A percentile compares a stretch with the other conserved stretches of the same genome.
phyloP scores from a whole-genome alignment of 1,140 invertebrate genomes.

The Odontomachus brunneus region DNA sequence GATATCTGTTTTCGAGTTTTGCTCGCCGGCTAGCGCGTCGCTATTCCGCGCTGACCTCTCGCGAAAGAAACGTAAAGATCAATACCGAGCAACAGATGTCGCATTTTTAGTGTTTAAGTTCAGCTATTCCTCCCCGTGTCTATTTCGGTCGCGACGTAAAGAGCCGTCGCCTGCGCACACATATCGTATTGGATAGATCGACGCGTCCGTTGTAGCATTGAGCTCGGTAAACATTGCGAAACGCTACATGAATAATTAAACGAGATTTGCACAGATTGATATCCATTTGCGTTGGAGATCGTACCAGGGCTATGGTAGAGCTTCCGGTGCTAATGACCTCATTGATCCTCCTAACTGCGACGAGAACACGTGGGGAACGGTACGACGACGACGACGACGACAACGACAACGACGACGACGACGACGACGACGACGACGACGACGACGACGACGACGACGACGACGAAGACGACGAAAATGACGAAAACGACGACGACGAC shows the following conservation, averaged over 20 bases:
- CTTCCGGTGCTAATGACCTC: constrained; percentile 17
- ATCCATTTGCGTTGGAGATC: constrained; percentile 22
- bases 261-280: constrained; percentile 40
- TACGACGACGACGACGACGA: background rate
- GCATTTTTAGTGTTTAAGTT: background rate
- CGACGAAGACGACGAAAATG: too few species aligned
- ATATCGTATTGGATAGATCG: background rate
- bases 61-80: background rate
- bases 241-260: constrained; percentile 31
- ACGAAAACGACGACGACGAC: too few species aligned
- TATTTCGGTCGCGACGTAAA: background rate
- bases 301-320: background rate
- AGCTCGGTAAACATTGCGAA: constrained; percentile 13
- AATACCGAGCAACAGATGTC: background rate
- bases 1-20: background rate
- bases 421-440: too few species aligned
- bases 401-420: background rate
- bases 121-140: background rate
- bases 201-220: background rate
- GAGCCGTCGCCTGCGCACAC: background rate
- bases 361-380: background rate
- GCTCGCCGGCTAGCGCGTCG: too few species aligned
- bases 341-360: constrained; percentile 26
- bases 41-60: background rate
- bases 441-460: too few species aligned